Conservation (phyloP, 2,888 invertebrate species). For the Iselma pallidipennis region DNA sequence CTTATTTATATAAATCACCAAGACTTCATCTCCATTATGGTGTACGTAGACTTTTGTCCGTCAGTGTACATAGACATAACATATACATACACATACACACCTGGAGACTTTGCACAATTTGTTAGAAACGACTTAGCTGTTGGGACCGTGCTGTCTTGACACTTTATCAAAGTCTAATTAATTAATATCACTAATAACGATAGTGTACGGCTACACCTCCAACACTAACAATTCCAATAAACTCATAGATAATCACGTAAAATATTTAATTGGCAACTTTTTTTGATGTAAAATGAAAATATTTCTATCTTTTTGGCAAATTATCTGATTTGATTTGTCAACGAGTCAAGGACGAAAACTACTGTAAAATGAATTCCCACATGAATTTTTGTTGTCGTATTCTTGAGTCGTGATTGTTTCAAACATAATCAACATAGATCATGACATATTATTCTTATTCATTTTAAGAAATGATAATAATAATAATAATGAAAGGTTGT, state of each 20-base stretch:
- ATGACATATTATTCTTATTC: slow-evolving; percentile 17
- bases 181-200: slow-evolving; percentile 32
- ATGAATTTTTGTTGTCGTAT: slow-evolving; percentile 25
- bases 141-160: slow-evolving; percentile 30
- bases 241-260: neutral
- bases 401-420: slow-evolving; percentile 28
- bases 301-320: neutral
- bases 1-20: too few species aligned
- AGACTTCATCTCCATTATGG: too few species aligned
- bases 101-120: slow-evolving; percentile 40
- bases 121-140: slow-evolving; percentile 28
- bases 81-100: slow-evolving; percentile 26
- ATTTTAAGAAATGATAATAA: neutral
- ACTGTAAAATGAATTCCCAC: slow-evolving; percentile 28
- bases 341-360: slow-evolving; percentile 14
- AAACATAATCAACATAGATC: slow-evolving; percentile 23
- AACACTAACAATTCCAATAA: slow-evolving; percentile 13
- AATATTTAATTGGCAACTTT: neutral
- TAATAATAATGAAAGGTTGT: slow-evolving; percentile 6
- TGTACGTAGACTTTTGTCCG: too few species aligned
- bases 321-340: slow-evolving; percentile 11
- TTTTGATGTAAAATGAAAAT: neutral
- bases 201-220: slow-evolving; percentile 24
- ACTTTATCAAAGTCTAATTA: slow-evolving; percentile 34
- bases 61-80: slow-evolving; percentile 11